Evolutionary conservation across 2,888 invertebrate genomes (phyloP).

Genomic region (Biston stratarius): DNA sequence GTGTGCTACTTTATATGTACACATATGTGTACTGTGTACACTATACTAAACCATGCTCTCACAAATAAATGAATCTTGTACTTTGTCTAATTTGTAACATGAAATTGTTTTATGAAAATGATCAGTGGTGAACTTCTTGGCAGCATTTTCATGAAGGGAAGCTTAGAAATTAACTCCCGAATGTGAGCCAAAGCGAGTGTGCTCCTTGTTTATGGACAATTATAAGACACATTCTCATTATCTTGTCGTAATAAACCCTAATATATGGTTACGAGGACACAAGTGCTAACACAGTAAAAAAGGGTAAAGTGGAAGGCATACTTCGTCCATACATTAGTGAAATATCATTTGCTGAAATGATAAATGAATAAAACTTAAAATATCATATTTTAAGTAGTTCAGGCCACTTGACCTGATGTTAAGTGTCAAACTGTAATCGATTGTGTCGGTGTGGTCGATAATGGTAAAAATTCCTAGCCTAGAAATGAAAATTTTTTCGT

Average conservation of each 20-base stretch:
- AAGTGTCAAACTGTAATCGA: too few relatives aligned
- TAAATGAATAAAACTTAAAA: background rate
- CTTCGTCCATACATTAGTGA: background rate
- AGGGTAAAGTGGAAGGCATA: background rate
- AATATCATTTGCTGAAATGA: background rate
- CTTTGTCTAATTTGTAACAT: too few relatives aligned
- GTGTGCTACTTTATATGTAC: too few relatives aligned
- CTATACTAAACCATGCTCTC: background rate
- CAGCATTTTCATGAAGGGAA: conserved; percentile 15
- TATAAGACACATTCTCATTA: conserved; percentile 35
- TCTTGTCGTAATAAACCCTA: conserved; percentile 29
- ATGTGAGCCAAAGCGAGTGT: conserved; percentile 17
- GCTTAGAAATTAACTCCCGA: conserved; percentile 27
- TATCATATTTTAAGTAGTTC: too few relatives aligned
- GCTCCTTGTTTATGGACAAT: conserved; percentile 33
- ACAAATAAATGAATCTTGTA: background rate
- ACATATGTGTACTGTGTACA: too few relatives aligned
- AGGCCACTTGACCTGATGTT: too few relatives aligned
- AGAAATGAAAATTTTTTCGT: too few relatives aligned
- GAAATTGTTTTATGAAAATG: background rate
- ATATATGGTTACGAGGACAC: conserved; percentile 18
- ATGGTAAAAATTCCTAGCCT: too few relatives aligned
- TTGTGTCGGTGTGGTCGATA: too few relatives aligned
- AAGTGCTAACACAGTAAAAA: background rate
- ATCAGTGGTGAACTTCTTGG: conserved; percentile 4